Conservation (phyloP, 2,113 vertebrate species). For the Paracanthobrama guichenoti region DNA sequence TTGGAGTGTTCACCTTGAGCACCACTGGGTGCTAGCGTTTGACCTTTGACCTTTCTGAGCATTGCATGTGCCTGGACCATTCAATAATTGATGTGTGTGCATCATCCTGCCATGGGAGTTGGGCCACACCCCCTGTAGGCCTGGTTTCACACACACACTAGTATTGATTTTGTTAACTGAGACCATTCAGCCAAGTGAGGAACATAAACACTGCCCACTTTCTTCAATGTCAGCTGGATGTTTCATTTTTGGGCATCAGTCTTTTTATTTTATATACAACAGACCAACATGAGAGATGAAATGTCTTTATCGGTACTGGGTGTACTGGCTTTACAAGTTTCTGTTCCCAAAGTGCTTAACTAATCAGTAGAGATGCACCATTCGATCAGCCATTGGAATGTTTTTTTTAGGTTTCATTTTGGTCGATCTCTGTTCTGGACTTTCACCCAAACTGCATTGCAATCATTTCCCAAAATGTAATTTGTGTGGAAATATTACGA, state of each 20-base stretch:
- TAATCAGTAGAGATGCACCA: too few species aligned
- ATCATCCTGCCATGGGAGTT: conserved; percentile 52
- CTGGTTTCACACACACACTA: conserved; percentile 69
- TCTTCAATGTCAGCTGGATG: not conserved
- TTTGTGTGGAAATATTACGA: too few species aligned
- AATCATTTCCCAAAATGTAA: too few species aligned
- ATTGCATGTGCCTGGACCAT: conserved; percentile 63
- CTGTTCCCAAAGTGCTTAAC: too few species aligned
- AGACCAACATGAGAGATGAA: too few species aligned
- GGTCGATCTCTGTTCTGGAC: too few species aligned
- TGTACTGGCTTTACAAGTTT: too few species aligned
- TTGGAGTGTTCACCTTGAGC: conserved; percentile 15
- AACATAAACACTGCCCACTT: not conserved
- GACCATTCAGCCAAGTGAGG: conserved; percentile 52
- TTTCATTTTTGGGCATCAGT: not conserved
- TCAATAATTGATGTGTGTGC: conserved; percentile 77
- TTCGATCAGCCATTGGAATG: too few species aligned
- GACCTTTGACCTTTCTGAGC: conserved; percentile 71
- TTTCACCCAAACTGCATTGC: too few species aligned
- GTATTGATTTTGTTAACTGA: conserved; percentile 83
- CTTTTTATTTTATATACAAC: not conserved
- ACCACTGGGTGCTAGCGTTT: conserved; percentile 65
- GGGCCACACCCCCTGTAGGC: conserved; percentile 61
- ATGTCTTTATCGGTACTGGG: too few species aligned
- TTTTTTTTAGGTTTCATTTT: too few species aligned